Conservation (phyloP, 2,888 invertebrate species). For the Bhutanitis thaidina region DNA sequence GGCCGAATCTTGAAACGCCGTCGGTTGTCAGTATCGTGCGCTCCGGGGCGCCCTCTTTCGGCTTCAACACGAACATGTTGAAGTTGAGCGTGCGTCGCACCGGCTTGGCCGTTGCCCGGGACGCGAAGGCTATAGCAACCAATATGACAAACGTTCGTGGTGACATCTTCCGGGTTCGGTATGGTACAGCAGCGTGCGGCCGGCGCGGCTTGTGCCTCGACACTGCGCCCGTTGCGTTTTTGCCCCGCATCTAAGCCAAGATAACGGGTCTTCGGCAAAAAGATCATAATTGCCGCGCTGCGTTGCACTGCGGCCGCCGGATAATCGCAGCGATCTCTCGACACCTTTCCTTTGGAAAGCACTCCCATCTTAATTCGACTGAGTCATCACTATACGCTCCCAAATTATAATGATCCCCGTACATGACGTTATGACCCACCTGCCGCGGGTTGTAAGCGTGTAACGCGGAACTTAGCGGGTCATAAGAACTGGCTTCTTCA, state of each 20-base stretch:
- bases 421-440: background rate
- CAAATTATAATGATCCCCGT: conserved; percentile 38
- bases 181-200: conserved; percentile 33
- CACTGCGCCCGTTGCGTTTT: conserved; percentile 62
- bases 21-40: conserved; percentile 55
- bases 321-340: conserved; percentile 70
- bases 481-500: conserved; percentile 35
- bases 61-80: conserved; percentile 68
- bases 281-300: conserved; percentile 67
- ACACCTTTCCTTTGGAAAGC: conserved; percentile 78
- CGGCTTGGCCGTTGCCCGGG: conserved; percentile 48
- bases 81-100: conserved; percentile 67
- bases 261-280: conserved; percentile 75
- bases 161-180: conserved; percentile 31
- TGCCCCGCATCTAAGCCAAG: conserved; percentile 66
- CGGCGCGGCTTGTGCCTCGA: conserved; percentile 35
- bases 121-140: conserved; percentile 45
- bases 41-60: conserved; percentile 43
- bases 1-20: conserved; percentile 81
- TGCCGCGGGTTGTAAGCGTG: no score
- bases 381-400: conserved; percentile 49
- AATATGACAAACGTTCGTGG: conserved; percentile 45
- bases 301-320: conserved; percentile 49
- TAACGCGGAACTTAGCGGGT: conserved; percentile 22
- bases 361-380: conserved; percentile 63